Conservation (phyloP, 2,888 invertebrate species). For the Smittia sp. region DNA sequence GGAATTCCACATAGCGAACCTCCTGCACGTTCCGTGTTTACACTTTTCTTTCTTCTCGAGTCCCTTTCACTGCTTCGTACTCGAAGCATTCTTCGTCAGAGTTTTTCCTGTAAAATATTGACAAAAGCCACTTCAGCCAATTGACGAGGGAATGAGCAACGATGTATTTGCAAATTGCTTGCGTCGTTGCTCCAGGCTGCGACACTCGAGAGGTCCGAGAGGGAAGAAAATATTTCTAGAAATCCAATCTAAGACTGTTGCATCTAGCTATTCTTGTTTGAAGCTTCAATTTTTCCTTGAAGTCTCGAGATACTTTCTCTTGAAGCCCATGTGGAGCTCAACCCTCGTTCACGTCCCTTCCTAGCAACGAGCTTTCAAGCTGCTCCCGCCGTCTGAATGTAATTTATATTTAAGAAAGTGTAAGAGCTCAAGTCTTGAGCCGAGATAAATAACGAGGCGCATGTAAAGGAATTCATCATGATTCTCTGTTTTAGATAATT, state of each 20-base stretch:
- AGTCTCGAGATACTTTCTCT: no score
- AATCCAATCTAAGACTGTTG: no score
- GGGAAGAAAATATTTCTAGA: no score
- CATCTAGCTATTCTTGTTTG: no score
- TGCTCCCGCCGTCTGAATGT: background rate
- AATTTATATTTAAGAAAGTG: slow-evolving; percentile 18
- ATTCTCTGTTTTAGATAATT: slow-evolving; percentile 30
- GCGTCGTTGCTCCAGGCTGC: no score
- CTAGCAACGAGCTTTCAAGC: no score
- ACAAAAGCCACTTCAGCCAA: slow-evolving; percentile 10
- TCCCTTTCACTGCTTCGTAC: background rate
- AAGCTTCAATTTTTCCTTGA: no score
- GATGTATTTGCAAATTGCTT: background rate
- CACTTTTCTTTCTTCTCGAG: slow-evolving; percentile 21
- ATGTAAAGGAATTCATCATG: slow-evolving; percentile 31
- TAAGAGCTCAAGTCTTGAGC: background rate
- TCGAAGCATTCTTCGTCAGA: background rate
- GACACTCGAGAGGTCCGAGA: no score
- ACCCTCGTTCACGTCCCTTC: no score
- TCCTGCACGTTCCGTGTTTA: slow-evolving; percentile 29
- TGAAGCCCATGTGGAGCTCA: no score
- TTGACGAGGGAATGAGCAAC: background rate
- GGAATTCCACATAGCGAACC: slow-evolving; percentile 33
- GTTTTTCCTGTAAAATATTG: slow-evolving; percentile 35
- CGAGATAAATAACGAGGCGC: slow-evolving; percentile 5